Percentiles rank a stretch among this genome's conserved stretches.
Conservation (phyloP, 2,113 vertebrate species). For the Fregetta grallaria region DNA sequence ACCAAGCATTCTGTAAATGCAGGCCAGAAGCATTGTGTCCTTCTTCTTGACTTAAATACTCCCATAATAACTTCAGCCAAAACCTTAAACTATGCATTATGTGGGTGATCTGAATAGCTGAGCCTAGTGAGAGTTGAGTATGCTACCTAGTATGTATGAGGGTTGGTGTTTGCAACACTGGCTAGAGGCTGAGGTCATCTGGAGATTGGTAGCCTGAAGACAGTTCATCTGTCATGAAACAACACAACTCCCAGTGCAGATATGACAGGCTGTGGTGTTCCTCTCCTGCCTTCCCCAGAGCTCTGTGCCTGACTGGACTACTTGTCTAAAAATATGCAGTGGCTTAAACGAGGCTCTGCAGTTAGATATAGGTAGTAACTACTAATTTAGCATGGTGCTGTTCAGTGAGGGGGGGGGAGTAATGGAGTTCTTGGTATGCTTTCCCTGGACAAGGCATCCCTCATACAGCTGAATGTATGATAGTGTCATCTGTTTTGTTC, state of each 20-base stretch:
- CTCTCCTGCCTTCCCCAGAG: not conserved
- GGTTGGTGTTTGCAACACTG: not conserved
- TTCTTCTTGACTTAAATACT: not conserved
- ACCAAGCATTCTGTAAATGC: not conserved
- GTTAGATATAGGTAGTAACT: not conserved
- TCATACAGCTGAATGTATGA: not conserved
- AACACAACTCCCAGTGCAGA: not conserved
- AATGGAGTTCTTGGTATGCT: accelerated
- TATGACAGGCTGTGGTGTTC: accelerated
- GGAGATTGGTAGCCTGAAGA: not conserved
- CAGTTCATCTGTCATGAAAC: not conserved
- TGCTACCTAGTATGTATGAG: not conserved
- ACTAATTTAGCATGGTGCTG: not conserved
- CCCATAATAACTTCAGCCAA: not conserved
- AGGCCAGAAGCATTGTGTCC: accelerated
- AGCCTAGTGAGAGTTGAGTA: not conserved
- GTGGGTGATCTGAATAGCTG: not conserved
- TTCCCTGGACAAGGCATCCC: not conserved
- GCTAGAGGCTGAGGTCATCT: not conserved
- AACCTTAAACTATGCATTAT: not conserved
- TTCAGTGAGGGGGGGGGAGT: not conserved
- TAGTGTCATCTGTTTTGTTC: not conserved
- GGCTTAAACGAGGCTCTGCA: not conserved
- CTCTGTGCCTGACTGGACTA: not conserved
- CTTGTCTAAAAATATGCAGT: not conserved